Evolutionary conservation across 2,888 invertebrate genomes (phyloP).

Genomic region (Chloroclystis v-ata): DNA sequence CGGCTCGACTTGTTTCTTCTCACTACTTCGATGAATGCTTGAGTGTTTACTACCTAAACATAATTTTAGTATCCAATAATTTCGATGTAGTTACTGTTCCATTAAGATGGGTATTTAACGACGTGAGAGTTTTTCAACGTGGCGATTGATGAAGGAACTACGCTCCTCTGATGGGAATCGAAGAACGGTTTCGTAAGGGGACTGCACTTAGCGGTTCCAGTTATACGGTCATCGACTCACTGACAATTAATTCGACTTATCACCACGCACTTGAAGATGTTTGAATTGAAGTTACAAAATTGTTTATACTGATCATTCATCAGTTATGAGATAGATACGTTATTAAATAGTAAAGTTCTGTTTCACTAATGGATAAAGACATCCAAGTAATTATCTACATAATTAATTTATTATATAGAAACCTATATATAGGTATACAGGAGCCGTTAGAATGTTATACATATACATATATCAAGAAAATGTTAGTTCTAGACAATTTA

Average conservation of each 20-base stretch:
- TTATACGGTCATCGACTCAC: conserved; percentile 65
- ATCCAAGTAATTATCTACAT: no score
- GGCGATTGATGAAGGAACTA: conserved; percentile 16
- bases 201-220: conserved; percentile 43
- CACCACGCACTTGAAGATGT: conserved; percentile 26
- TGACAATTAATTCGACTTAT: conserved; percentile 59
- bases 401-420: no score
- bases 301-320: conserved; percentile 2
- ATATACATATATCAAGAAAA: no score
- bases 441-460: no score
- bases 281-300: conserved; percentile 7
- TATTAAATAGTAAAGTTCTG: background rate
- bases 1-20: conserved; percentile 19
- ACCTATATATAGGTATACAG: no score
- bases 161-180: conserved; percentile 26
- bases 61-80: background rate
- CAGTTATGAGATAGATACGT: background rate
- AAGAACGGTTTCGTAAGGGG: conserved; percentile 28
- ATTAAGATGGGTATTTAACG: background rate
- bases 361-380: no score
- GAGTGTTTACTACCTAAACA: background rate
- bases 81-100: background rate
- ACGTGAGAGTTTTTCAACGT: conserved; percentile 16
- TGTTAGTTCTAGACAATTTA: no score
- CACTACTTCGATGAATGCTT: conserved; percentile 23